These are phyloP conservation scores for Oreochromis grahami DNA, from an alignment of 2,797 vertebrate genomes.

Conservation along the genomic window DNA sequence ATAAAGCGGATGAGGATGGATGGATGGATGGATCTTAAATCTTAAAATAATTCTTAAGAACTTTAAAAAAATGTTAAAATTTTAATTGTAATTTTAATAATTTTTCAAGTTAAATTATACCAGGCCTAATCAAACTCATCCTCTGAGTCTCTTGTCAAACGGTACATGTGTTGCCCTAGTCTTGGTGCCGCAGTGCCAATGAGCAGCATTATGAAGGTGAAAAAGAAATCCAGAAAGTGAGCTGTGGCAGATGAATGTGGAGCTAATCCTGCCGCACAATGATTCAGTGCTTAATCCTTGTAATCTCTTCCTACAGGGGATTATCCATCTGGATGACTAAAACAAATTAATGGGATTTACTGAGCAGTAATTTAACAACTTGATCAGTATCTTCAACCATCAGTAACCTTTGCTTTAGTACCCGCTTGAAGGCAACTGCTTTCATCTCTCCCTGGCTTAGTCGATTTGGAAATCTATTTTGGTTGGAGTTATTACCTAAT, in stretches of 20 bases:
- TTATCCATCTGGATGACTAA: conserved; percentile 64
- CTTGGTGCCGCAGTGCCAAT: not conserved
- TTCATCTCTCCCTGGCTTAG: fast-evolving
- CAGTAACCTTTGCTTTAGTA: not conserved
- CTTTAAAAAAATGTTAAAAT: fast-evolving
- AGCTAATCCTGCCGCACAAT: conserved; percentile 55
- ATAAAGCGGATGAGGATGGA: too few species aligned
- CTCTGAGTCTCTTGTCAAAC: not conserved
- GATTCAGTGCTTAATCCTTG: conserved; percentile 62
- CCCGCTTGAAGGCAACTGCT: not conserved
- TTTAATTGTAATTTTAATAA: not conserved
- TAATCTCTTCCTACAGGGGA: conserved; percentile 68
- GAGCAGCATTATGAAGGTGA: not conserved
- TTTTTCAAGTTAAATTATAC: not conserved
- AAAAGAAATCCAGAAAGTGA: conserved; percentile 57
- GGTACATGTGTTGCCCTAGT: not conserved
- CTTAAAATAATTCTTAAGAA: not conserved
- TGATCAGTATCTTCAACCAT: not conserved
- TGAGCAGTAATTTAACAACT: conserved; percentile 40
- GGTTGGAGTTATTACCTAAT: not conserved
- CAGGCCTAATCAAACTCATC: not conserved
- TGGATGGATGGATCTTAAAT: not conserved
- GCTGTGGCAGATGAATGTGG: conserved; percentile 12
- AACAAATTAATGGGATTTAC: conserved; percentile 64
- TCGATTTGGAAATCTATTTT: not conserved